phyloP scores from a whole-genome alignment of 2,888 invertebrate species.

The Camponotus fellah region DNA sequence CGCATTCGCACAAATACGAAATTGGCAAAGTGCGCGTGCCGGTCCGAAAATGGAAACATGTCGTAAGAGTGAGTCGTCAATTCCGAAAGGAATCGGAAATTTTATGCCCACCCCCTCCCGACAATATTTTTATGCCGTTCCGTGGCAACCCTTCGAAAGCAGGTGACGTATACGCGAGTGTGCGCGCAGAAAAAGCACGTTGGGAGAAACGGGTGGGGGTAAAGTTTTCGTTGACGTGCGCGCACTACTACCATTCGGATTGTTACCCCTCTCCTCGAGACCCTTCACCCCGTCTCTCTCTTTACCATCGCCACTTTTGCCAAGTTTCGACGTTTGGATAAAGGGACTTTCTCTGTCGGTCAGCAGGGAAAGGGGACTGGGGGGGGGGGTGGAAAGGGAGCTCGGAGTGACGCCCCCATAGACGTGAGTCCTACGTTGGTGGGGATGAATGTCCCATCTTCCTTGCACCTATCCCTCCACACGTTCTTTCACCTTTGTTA shows the following conservation, averaged over 20 bases:
- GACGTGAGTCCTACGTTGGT: constrained; percentile 12
- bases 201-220: constrained; percentile 23
- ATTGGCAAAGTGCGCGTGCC: not conserved
- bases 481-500: constrained; percentile 18
- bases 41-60: not conserved
- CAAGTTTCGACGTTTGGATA: constrained; percentile 42
- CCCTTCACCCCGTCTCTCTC: constrained; percentile 6
- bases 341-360: constrained; percentile 53
- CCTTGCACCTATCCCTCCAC: not conserved
- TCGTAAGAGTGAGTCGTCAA: constrained; percentile 17
- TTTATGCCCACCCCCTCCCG: not conserved
- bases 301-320: constrained; percentile 10
- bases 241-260: constrained; percentile 37
- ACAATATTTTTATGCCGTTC: constrained; percentile 4
- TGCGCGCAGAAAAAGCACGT: constrained; percentile 13
- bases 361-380: not conserved
- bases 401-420: constrained; percentile 48
- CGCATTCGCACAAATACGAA: not conserved
- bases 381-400: constrained; percentile 21
- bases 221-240: constrained; percentile 31
- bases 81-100: constrained; percentile 32
- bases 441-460: constrained; percentile 32
- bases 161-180: constrained; percentile 21
- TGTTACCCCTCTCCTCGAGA: constrained; percentile 28
- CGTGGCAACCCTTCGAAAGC: constrained; percentile 25